These are phyloP conservation scores for Habropoda laboriosa DNA, from an alignment of 1,140 invertebrate genomes.

Conservation along the genomic window DNA sequence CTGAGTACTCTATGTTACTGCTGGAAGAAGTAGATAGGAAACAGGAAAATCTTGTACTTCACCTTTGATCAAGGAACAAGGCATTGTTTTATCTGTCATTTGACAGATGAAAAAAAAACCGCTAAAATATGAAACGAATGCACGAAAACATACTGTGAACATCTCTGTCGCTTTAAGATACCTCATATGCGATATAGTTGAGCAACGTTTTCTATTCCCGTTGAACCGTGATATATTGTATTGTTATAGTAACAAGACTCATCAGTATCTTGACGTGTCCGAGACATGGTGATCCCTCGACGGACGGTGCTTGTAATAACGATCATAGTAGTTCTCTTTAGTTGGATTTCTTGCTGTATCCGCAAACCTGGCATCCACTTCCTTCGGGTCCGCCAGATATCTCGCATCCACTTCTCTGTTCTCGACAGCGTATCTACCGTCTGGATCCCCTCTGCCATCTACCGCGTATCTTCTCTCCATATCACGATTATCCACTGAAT, in stretches of 20 bases:
- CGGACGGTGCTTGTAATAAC: conserved; percentile 80
- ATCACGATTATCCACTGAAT: conserved; percentile 62
- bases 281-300: conserved; percentile 77
- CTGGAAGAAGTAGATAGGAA: not conserved
- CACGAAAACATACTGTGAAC: not conserved
- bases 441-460: conserved; percentile 59
- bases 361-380: conserved; percentile 72
- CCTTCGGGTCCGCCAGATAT: conserved; percentile 39
- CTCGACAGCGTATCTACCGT: conserved; percentile 64
- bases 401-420: conserved; percentile 56
- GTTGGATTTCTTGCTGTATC: conserved; percentile 71
- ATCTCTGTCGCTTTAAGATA: not conserved
- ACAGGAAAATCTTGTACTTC: not conserved
- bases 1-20: not conserved
- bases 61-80: not conserved
- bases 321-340: conserved; percentile 81
- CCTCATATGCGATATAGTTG: conserved; percentile 1
- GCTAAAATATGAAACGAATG: not conserved
- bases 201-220: conserved; percentile 51
- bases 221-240: conserved; percentile 57
- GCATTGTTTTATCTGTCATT: not conserved
- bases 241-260: conserved; percentile 63
- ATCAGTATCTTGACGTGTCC: conserved; percentile 79
- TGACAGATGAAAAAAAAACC: not conserved
- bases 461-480: conserved; percentile 64